Evolutionary conservation across 1,140 invertebrate species (phyloP).

Genomic region (Leptopilina boulardi): DNA sequence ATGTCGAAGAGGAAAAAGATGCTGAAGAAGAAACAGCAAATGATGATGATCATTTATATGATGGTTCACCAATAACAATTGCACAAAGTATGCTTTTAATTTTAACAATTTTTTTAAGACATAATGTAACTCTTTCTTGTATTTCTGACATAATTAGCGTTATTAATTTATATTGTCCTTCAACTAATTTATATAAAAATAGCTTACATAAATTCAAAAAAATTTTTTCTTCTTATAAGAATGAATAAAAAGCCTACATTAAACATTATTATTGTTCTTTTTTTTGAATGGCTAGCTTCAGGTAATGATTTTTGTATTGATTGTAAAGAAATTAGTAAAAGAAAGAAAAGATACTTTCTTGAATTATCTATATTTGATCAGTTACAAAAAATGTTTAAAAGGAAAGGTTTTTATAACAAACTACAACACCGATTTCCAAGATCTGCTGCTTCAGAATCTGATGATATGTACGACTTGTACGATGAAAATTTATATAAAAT

Average conservation of each 20-base stretch:
- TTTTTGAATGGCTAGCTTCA: not conserved
- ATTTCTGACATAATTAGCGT: not conserved
- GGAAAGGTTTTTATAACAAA: no score
- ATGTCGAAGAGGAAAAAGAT: no score
- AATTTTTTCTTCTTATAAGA: not conserved
- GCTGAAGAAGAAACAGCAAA: no score
- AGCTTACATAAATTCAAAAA: not conserved
- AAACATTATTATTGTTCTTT: not conserved
- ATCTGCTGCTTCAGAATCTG: not conserved
- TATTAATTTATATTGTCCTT: not conserved
- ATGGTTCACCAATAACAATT: constrained; percentile 24
- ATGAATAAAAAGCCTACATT: not conserved
- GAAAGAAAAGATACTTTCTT: not conserved
- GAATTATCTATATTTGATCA: not conserved
- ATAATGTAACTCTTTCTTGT: constrained; percentile 34
- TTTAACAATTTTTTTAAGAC: constrained; percentile 33
- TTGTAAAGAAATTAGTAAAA: not conserved
- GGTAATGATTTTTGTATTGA: not conserved
- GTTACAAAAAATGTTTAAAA: no score
- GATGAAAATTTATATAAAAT: no score
- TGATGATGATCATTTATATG: constrained; percentile 34
- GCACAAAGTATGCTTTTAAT: constrained; percentile 35
- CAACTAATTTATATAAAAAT: not conserved
- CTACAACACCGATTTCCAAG: no score
- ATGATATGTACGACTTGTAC: not conserved